These are phyloP conservation scores for Trididemnum nubilum DNA, from an alignment of 23 tunicate species.

Conservation along the genomic window DNA sequence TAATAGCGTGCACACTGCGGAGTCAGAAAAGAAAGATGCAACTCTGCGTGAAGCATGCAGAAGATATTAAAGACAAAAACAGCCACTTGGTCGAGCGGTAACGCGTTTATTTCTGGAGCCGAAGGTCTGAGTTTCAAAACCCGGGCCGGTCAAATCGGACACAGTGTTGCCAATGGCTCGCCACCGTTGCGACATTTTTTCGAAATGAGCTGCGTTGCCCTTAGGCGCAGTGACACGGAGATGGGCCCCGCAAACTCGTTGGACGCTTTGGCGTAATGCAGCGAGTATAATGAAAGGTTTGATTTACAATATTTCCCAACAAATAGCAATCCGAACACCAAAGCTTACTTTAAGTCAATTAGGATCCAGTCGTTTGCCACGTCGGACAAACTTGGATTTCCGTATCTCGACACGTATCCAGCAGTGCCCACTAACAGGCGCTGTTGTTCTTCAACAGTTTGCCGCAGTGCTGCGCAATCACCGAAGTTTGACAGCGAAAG, in stretches of 20 bases:
- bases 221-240: background rate
- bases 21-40: too few species aligned
- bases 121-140: background rate
- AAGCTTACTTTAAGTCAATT: slow-evolving; percentile 7
- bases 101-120: background rate
- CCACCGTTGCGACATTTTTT: background rate
- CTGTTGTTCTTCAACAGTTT: slow-evolving; percentile 52
- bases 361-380: slow-evolving; percentile 51
- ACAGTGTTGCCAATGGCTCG: background rate
- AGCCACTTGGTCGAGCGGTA: too few species aligned
- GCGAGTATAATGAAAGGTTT: background rate
- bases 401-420: slow-evolving; percentile 53
- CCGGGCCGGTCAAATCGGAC: background rate
- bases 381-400: slow-evolving; percentile 42
- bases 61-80: too few species aligned
- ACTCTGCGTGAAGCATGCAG: too few species aligned
- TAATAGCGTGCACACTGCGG: too few species aligned
- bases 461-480: slow-evolving; percentile 47
- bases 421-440: slow-evolving; percentile 41
- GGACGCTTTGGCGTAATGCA: background rate
- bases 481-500: slow-evolving; percentile 12
- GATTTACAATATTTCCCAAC: background rate
- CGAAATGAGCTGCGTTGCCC: background rate
- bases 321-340: too few species aligned
- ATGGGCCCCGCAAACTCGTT: background rate